Conservation (phyloP, 2,888 invertebrate species). For the Amphiduros pacificus region DNA sequence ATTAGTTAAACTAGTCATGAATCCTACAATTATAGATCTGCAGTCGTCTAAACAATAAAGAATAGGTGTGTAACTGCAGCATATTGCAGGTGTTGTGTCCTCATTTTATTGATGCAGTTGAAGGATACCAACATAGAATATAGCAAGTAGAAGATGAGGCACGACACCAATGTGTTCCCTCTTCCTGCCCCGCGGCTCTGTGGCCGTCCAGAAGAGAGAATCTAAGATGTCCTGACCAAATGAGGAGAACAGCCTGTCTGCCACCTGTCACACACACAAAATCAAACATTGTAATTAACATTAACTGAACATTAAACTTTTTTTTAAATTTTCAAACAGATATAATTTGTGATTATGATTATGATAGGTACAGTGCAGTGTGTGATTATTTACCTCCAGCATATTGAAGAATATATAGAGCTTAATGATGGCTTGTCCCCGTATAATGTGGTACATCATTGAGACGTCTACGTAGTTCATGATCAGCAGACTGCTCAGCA, state of each 20-base stretch:
- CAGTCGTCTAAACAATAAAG: too few species aligned
- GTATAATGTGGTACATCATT: conserved; percentile 89
- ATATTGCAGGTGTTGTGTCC: too few species aligned
- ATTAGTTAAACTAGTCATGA: too few species aligned
- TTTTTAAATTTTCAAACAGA: not conserved
- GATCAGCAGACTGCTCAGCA: conserved; percentile 76
- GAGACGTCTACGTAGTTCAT: conserved; percentile 95
- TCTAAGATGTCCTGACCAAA: conserved; percentile 95
- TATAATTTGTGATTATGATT: not conserved
- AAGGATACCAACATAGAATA: conserved; percentile 95
- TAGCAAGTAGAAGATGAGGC: conserved; percentile 87
- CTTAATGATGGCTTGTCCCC: conserved; percentile 97
- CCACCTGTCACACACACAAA: conserved; percentile 67
- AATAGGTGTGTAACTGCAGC: too few species aligned
- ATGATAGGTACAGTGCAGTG: not conserved
- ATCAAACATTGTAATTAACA: too few species aligned
- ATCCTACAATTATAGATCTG: too few species aligned
- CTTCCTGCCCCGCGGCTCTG: conserved; percentile 83
- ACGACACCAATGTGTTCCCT: conserved; percentile 75
- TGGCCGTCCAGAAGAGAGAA: conserved; percentile 97
- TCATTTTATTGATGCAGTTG: too few species aligned
- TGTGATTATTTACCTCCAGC: conserved; percentile 76
- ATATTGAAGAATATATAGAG: conserved; percentile 99
- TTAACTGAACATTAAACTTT: too few species aligned
- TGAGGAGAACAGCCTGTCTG: conserved; percentile 88